Percentiles rank a stretch among this genome's conserved stretches.
Evolutionary conservation across 2,888 invertebrate species (phyloP).

Genomic region (Athalia rosae): DNA sequence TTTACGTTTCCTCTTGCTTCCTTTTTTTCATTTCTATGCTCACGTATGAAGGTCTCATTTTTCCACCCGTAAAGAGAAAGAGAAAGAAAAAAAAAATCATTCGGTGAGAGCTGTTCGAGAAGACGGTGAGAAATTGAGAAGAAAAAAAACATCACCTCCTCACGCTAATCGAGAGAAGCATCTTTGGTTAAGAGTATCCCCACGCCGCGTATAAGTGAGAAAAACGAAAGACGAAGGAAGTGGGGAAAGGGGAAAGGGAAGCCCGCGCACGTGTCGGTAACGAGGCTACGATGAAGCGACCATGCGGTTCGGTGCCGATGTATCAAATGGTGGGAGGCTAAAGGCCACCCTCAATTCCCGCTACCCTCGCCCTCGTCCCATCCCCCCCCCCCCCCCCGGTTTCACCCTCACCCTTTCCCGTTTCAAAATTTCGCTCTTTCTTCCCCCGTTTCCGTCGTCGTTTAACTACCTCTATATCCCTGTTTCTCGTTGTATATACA

Average conservation of each 20-base stretch:
- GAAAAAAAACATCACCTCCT: not conserved
- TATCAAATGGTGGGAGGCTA: constrained; percentile 44
- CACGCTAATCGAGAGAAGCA: constrained; percentile 21
- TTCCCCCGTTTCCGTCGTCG: not conserved
- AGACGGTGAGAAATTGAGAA: not conserved
- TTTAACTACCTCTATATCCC: not conserved
- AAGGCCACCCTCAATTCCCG: constrained; percentile 43
- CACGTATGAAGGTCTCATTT: too few species aligned
- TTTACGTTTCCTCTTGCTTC: constrained; percentile 9
- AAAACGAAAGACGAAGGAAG: constrained; percentile 8
- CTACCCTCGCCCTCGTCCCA: constrained; percentile 31
- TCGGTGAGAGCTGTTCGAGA: not conserved
- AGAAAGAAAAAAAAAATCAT: too few species aligned
- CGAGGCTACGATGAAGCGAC: constrained; percentile 42
- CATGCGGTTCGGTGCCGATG: constrained; percentile 41
- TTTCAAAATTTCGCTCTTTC: constrained; percentile 16
- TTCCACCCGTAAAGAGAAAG: too few species aligned
- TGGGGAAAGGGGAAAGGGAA: constrained; percentile 7
- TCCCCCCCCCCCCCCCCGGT: not conserved
- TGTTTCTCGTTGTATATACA: constrained; percentile 18
- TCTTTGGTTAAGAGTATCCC: not conserved
- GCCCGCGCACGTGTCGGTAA: constrained; percentile 37
- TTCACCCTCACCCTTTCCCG: constrained; percentile 25
- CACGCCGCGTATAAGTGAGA: not conserved
- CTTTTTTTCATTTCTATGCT: constrained; percentile 15